phyloP scores from a whole-genome alignment of 2,888 invertebrate genomes.

The Pseudococcus longispinus region DNA sequence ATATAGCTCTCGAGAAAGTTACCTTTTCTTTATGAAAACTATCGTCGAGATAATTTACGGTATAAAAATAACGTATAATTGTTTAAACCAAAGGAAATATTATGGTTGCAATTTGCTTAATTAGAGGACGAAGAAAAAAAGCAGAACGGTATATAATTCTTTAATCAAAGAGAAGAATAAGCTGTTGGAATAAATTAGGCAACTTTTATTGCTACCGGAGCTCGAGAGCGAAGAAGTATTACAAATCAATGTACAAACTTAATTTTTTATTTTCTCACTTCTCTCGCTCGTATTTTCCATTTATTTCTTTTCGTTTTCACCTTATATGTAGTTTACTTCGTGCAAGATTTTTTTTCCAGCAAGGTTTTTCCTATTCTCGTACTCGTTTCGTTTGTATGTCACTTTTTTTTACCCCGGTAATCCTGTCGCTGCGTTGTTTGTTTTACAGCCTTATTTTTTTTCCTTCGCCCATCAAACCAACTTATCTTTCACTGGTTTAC shows the following conservation, averaged over 20 bases:
- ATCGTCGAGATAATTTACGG: background rate
- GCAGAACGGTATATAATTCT: background rate
- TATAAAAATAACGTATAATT: background rate
- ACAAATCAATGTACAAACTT: constrained; percentile 7
- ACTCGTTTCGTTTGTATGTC: constrained; percentile 17
- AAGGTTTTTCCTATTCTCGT: background rate
- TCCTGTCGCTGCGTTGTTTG: constrained; percentile 24
- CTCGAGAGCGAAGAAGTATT: background rate
- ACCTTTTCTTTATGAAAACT: background rate
- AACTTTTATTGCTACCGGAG: background rate
- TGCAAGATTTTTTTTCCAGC: background rate
- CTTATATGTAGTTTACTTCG: background rate
- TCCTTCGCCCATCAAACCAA: constrained; percentile 33
- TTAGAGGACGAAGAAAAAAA: background rate
- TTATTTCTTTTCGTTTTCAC: background rate
- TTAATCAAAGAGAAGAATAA: constrained; percentile 6
- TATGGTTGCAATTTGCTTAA: background rate
- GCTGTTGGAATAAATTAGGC: constrained; percentile 32
- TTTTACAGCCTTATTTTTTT: constrained; percentile 37
- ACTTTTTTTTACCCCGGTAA: constrained; percentile 9
- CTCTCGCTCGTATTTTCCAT: background rate
- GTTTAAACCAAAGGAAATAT: background rate
- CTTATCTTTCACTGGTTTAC: constrained; percentile 41
- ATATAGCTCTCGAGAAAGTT: background rate
- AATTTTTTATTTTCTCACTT: constrained; percentile 2